A percentile compares a stretch with the other conserved stretches of the same genome.
Evolutionary conservation across 2,113 vertebrate genomes (phyloP).

Genomic region (Phyllostomus hastatus): DNA sequence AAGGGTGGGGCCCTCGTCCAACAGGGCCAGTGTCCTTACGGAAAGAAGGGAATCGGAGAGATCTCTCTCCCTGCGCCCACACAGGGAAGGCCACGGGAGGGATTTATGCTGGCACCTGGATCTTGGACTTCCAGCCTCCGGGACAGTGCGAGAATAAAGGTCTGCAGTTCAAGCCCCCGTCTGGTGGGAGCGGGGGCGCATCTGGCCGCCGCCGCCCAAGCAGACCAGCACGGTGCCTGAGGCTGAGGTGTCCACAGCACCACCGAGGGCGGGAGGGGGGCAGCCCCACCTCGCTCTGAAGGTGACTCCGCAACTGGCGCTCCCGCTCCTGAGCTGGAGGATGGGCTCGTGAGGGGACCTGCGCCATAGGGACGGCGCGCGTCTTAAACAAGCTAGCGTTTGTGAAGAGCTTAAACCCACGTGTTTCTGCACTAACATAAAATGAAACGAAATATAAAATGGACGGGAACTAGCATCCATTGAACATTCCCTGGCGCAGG

Average conservation of each 20-base stretch:
- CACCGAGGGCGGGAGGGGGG: not conserved
- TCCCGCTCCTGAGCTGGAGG: not conserved
- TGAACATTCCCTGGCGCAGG: not conserved
- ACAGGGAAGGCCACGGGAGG: not conserved
- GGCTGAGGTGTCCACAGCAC: not conserved
- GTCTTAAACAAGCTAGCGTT: not conserved
- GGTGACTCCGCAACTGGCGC: not conserved
- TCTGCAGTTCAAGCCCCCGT: not conserved
- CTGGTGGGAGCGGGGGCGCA: not conserved
- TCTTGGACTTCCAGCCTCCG: not conserved
- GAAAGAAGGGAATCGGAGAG: not conserved
- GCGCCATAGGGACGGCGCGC: fast-evolving
- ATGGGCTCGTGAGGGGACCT: not conserved
- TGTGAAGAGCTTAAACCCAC: not conserved
- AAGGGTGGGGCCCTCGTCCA: not conserved
- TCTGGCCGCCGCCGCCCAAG: fast-evolving
- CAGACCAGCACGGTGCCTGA: not conserved
- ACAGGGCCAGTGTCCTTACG: not conserved
- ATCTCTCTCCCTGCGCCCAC: fast-evolving
- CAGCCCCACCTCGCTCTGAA: not conserved
- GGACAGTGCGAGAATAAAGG: fast-evolving
- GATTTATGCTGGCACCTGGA: not conserved
- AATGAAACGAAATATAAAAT: not conserved
- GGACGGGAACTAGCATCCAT: no score
- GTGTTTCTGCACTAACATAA: not conserved